These are phyloP conservation scores for Heliothis subflexa DNA, from an alignment of 1,140 invertebrate species.

Conservation along the genomic window DNA sequence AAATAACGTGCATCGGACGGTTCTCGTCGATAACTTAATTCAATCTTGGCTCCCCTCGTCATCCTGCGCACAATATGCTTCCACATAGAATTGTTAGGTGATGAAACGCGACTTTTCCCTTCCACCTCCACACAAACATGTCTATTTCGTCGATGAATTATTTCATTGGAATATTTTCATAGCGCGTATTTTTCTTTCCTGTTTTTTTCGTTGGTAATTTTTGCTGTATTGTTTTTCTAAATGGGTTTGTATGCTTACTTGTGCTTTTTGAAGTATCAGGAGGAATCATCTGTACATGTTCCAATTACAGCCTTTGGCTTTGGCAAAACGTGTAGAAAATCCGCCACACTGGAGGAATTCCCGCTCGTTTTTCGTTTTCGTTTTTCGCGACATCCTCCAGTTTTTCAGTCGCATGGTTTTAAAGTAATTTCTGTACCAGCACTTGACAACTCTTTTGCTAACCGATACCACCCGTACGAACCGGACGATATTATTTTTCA, in stretches of 20 bases:
- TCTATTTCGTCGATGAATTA: conserved; percentile 44
- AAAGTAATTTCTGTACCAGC: too few species aligned
- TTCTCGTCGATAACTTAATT: conserved; percentile 77
- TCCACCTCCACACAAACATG: conserved; percentile 45
- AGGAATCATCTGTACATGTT: neutral
- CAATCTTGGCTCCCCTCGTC: conserved; percentile 76
- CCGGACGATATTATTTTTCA: neutral
- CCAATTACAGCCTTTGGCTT: too few species aligned
- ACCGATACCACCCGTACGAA: too few species aligned
- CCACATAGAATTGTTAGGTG: conserved; percentile 52
- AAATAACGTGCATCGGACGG: conserved; percentile 68
- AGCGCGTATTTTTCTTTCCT: conserved; percentile 28
- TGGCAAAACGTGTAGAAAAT: too few species aligned
- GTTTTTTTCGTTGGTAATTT: conserved; percentile 26
- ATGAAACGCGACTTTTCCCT: conserved; percentile 57
- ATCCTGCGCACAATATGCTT: conserved; percentile 63
- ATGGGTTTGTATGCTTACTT: conserved; percentile 24
- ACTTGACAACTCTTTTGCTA: too few species aligned
- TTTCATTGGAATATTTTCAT: conserved; percentile 46
- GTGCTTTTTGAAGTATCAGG: conserved; percentile 2
- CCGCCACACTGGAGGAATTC: too few species aligned
- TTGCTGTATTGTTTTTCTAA: conserved; percentile 30
- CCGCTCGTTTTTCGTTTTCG: too few species aligned
- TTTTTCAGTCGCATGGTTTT: too few species aligned
- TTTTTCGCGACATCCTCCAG: too few species aligned